Evolutionary conservation across 2,797 vertebrate genomes (phyloP).

Genomic region (Chlorospingus semifuscus): DNA sequence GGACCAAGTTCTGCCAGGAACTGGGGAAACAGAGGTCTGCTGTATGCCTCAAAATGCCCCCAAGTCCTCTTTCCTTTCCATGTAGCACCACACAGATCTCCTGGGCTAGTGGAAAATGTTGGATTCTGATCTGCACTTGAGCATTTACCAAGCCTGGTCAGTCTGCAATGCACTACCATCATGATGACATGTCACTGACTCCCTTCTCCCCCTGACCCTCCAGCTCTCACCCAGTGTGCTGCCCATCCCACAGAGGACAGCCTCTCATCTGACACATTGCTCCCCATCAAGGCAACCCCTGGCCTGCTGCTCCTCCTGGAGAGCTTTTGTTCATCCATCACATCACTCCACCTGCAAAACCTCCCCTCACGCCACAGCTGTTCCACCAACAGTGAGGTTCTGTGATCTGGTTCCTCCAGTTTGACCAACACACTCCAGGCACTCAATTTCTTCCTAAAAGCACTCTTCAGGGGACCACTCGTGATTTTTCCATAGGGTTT

Average conservation of each 20-base stretch:
- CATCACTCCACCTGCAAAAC: not conserved
- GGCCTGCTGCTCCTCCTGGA: not conserved
- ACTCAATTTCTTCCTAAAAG: not conserved
- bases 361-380: not conserved
- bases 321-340: not conserved
- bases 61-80: not conserved
- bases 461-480: not conserved
- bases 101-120: not conserved
- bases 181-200: not conserved
- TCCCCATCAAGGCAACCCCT: not conserved
- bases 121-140: not conserved
- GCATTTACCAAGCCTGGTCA: not conserved
- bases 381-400: not conserved
- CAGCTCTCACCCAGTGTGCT: not conserved
- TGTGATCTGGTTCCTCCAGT: not conserved
- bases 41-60: not conserved
- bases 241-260: not conserved
- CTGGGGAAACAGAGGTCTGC: not conserved
- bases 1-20: not conserved
- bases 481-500: not conserved
- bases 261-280: not conserved
- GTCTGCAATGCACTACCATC: not conserved
- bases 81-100: not conserved
- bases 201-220: not conserved
- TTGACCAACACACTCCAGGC: not conserved